A percentile compares a stretch with the other conserved stretches of the same genome.
phyloP scores from a whole-genome alignment of 2,888 invertebrate genomes.

The Agonopterix arenella region DNA sequence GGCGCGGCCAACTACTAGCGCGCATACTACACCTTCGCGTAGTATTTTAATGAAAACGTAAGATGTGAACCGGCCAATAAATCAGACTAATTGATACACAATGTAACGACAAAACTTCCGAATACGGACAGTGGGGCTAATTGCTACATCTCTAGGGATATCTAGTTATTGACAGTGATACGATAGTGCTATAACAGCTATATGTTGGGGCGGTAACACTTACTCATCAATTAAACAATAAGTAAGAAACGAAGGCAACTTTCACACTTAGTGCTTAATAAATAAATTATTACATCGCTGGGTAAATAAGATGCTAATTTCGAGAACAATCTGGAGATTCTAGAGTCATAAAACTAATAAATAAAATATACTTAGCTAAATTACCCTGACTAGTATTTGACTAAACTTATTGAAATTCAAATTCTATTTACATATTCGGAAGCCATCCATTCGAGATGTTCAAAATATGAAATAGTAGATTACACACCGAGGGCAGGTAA shows the following conservation, averaged over 20 bases:
- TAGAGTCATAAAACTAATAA: neutral
- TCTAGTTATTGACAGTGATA: neutral
- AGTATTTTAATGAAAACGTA: neutral
- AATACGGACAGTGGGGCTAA: constrained; percentile 27
- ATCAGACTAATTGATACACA: constrained; percentile 1
- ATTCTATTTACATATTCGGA: constrained; percentile 27
- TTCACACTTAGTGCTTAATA: too few species aligned
- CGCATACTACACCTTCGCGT: too few species aligned
- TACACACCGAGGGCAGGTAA: too few species aligned
- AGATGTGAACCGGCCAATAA: constrained; percentile 4
- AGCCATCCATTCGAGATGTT: constrained; percentile 27
- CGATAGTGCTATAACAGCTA: neutral
- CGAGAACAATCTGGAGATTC: too few species aligned
- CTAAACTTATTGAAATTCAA: constrained; percentile 21
- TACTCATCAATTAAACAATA: too few species aligned
- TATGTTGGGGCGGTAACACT: neutral
- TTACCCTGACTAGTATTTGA: constrained; percentile 35
- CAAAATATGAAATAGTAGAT: too few species aligned
- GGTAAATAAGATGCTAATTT: too few species aligned
- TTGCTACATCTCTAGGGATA: too few species aligned
- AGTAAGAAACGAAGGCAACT: too few species aligned
- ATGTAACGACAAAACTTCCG: constrained; percentile 24
- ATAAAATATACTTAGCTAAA: neutral
- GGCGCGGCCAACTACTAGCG: too few species aligned
- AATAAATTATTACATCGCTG: too few species aligned